Evolutionary conservation across 2,888 invertebrate species (phyloP), one percentile per base, ranked within the genome.

Genomic region (Callyntrura guangdongensis): DNA sequence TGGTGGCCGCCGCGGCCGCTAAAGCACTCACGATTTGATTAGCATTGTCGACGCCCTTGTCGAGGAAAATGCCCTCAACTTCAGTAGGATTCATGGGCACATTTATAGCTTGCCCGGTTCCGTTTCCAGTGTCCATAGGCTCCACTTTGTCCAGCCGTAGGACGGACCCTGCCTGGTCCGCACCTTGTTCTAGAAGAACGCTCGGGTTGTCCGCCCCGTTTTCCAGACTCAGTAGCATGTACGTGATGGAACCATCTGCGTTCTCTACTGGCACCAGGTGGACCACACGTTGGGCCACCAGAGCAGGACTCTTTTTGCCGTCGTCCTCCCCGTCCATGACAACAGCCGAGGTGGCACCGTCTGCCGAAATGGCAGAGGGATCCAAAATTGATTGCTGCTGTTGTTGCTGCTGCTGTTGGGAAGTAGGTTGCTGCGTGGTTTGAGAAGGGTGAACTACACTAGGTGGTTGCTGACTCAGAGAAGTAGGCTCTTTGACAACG

Each of bases 221-320:
- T 36, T 91, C 84, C 8, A 92, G 61, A 45, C 91, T 91, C 4
- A 93, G 59, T 0, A 93, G 64, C 93, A 93, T 92, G 87, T 92
- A 93, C 0, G 92, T 91, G 0, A 92, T 87, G 1, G 92, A 89
- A 11, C 93, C 93, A 61, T 93, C 93, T 1, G 90, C 72, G 61
- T 92, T 92, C 59, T 93, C 92, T 5, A 93, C 92, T 0, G 93
- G 93, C 22, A 93, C 92, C n/a, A 93, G 83, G 69, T 93, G 93
- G 3, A 92, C 91, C 17, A 93, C 89, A 47, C 92, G 89, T 53
- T 92, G 92, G 0, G 85, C 85, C 5, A 86, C 86, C 5, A 86
- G 45, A 4, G 82, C 69, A 14, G 79, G 49, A 1, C 25, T 8
- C n/a, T 64, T 67, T 45, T 79, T 49, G 0, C 45, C 72, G 45